phyloP scores from a whole-genome alignment of 2,888 invertebrate genomes.

The Drosophila testacea region DNA sequence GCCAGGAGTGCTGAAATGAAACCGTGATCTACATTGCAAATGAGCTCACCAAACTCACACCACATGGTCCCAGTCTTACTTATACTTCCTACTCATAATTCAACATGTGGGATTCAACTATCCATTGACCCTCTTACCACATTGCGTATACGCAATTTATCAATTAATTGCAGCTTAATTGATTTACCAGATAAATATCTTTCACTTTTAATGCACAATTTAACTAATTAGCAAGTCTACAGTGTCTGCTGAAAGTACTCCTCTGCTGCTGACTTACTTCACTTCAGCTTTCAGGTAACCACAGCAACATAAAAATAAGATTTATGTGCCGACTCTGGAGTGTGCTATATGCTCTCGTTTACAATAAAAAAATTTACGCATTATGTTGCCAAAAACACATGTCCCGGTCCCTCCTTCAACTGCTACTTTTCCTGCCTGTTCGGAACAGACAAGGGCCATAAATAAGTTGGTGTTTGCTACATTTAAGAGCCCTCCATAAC shows the following conservation, averaged over 20 bases:
- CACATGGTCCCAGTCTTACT: background rate
- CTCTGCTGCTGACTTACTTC: background rate
- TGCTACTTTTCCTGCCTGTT: constrained; percentile 19
- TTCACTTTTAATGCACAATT: constrained; percentile 25
- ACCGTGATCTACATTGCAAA: constrained; percentile 60
- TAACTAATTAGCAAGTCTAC: constrained; percentile 42
- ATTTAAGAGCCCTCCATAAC: constrained; percentile 17
- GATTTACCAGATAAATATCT: constrained; percentile 30
- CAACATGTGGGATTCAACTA: background rate
- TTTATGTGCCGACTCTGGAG: constrained; percentile 47
- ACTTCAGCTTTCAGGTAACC: constrained; percentile 33
- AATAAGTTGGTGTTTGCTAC: constrained; percentile 52
- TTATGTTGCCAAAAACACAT: constrained; percentile 39
- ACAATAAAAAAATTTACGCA: constrained; percentile 47
- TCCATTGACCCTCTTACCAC: constrained; percentile 1
- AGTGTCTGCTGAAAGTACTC: constrained; percentile 11
- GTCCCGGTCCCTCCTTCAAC: background rate
- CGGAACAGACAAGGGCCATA: constrained; percentile 57
- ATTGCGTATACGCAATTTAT: constrained; percentile 42
- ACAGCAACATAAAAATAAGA: constrained; percentile 20
- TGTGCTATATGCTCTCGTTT: constrained; percentile 44
- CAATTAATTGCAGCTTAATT: constrained; percentile 40
- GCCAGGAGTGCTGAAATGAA: constrained; percentile 19
- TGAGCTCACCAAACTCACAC: constrained; percentile 1
- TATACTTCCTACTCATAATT: no score